Conservation (phyloP, 2,113 vertebrate genomes). For the Etheostoma cragini region DNA sequence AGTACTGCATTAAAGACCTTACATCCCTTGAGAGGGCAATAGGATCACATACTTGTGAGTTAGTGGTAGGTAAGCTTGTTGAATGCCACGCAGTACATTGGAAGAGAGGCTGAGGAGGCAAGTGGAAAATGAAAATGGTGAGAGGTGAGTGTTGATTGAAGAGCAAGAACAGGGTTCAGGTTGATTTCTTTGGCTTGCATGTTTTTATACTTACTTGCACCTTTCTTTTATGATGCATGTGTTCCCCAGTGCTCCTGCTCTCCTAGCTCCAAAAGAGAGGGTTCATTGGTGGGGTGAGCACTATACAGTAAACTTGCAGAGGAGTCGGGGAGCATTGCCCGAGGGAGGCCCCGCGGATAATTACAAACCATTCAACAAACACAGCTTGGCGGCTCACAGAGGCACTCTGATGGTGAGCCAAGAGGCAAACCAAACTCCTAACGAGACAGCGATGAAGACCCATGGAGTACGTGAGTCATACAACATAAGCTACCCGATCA, state of each 20-base stretch:
- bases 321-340: constrained; percentile 65
- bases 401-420: constrained; percentile 60
- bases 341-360: constrained; percentile 76
- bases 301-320: constrained; percentile 44
- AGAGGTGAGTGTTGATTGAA: neutral
- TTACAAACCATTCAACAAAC: constrained; percentile 80
- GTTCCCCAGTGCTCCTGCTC: constrained; percentile 27
- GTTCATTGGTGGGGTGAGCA: constrained; percentile 53
- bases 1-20: constrained; percentile 43
- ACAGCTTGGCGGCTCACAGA: constrained; percentile 49
- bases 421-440: constrained; percentile 60
- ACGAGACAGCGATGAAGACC: constrained; percentile 40
- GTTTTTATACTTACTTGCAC: constrained; percentile 5
- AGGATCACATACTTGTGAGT: neutral
- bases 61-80: constrained; percentile 28
- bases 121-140: neutral
- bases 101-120: neutral
- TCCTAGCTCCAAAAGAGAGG: constrained; percentile 30
- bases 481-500: constrained; percentile 33
- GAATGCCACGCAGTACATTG: neutral
- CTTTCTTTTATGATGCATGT: constrained; percentile 17
- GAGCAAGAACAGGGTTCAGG: neutral
- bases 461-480: constrained; percentile 52
- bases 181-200: constrained; percentile 2
- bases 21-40: constrained; percentile 20